Percentiles rank a stretch among this genome's conserved stretches.
Evolutionary conservation across 2,113 vertebrate genomes (phyloP).

Genomic region (Protobothrops flavoviridis): DNA sequence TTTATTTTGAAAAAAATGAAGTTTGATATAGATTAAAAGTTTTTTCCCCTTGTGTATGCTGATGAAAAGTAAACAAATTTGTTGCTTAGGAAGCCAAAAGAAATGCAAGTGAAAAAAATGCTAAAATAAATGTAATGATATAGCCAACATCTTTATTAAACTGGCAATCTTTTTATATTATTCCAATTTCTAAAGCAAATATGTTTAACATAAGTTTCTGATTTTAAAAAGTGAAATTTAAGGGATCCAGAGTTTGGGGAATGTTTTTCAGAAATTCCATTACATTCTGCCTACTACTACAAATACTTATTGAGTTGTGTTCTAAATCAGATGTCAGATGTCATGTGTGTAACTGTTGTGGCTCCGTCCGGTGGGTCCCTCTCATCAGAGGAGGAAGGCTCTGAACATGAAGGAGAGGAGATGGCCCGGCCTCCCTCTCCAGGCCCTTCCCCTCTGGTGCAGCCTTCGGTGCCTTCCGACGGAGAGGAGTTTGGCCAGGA

Average conservation of each 20-base stretch:
- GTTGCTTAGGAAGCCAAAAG: not conserved
- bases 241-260: not conserved
- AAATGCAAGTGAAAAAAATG: not conserved
- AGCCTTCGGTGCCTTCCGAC: no score
- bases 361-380: no score
- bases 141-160: not conserved
- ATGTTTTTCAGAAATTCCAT: not conserved
- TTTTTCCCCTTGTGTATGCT: no score
- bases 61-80: not conserved
- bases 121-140: not conserved
- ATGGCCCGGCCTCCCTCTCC: no score
- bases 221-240: not conserved
- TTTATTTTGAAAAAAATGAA: not conserved
- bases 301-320: not conserved
- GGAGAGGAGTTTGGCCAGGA: no score
- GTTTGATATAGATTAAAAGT: not conserved
- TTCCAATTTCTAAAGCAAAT: not conserved
- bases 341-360: constrained; percentile 9
- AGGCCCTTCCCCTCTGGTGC: no score
- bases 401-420: no score
- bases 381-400: no score
- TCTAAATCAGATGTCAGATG: not conserved
- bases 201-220: not conserved
- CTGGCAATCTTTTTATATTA: not conserved
- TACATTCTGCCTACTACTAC: not conserved